Evolutionary conservation across 53 echinoderm and acorn worm species (phyloP), one percentile per base, ranked within the genome.

Genomic region (Mesocentrotus franciscanus): DNA sequence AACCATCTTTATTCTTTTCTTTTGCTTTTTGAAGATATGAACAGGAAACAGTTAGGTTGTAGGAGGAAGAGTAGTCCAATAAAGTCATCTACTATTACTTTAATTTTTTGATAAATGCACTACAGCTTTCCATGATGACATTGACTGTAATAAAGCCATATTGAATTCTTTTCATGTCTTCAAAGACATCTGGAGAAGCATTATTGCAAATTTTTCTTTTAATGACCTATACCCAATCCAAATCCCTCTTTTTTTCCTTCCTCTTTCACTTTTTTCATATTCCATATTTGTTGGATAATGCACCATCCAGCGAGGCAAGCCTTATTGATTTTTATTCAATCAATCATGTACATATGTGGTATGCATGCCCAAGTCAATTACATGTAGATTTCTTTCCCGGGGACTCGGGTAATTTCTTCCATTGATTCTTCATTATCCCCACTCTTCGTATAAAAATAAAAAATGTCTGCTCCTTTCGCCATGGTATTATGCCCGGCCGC

Each of bases 261-360:
- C 84, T 24, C 10, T 20, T 22, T 20, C 87, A n/a, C n/a, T n/a
- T n/a, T n/a, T n/a, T n/a, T n/a, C 85, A 5, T 57, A 22, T 10
- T 39, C 24, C 84, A 84, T 84, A 84, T 42, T 84, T 84, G 87
- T 57, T 5, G 29, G 11, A 87, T 87, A 13, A 87, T 57, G 27
- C 87, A 87, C n/a, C 58, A 29, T 10, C 57, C 87, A 87, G 56
- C 87, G 11, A 56, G 59, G 87, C 87, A 2, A 87, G 87, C 87
- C 87, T 34, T 91, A 91, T 91, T 35, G 91, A 91, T 91, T 91
- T 36, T 33, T 36, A 91, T 91, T 91, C 91, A 61, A 91, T 91
- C 91, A 91, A 35, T 61, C 64, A 91, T 18, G 10, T 18, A 33
- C 66, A 59, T 91, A 13, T 91, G 91, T 18, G n/a, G 68, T 35